Base-by-base conservation (phyloP, 2,113 vertebrate genomes). In the Ochotona princeps region DNA sequence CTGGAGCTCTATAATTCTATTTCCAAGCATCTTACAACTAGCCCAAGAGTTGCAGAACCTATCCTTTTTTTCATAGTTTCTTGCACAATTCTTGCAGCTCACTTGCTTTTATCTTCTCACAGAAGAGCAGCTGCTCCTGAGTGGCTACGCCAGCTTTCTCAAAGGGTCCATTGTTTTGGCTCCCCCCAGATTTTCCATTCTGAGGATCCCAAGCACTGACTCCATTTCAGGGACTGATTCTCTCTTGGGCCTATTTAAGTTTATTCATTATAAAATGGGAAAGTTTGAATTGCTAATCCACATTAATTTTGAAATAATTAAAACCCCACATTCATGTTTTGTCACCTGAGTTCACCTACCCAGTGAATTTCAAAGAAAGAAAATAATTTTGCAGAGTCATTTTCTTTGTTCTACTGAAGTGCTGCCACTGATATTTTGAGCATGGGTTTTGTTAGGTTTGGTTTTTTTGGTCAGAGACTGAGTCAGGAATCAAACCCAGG, bases 251-350 rank as follows among this genome's bases (percentile, higher is more conserved):
- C 49, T 80, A 25, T 74, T 75, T 47, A 72, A 92, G 17, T 38
- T 86, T 66, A 85, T 65, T 82, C 17, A 65, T 92, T 82, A 18
- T 61, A 47, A 2, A 67, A 15, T 84, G 25, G 38, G 57, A 87
- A 92, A 60, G 69, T 32, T 74, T 83, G 28, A 87, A 87, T 65
- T 80, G 49, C 49, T 9, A 93, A 32, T 72, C 38, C 17, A 60
- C 60, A 54, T 83, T 90, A 84, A 67, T 69, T 65, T 79, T 70
- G 7, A 92, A 90, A 69, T 60, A 66, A n/a, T 60, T 87, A 90
- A 90, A 93, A 93, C 30, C 20, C 20, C 15, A 60, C 10, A 66
- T 93, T 35, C 80, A 4, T 67, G 32, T 90, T 90, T 92, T 84
- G 32, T 47, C 54, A 79, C 8, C 44, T 54, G 65, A 65, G 14